phyloP scores from a whole-genome alignment of 2,113 vertebrate species.

The Onychostruthus taczanowskii region DNA sequence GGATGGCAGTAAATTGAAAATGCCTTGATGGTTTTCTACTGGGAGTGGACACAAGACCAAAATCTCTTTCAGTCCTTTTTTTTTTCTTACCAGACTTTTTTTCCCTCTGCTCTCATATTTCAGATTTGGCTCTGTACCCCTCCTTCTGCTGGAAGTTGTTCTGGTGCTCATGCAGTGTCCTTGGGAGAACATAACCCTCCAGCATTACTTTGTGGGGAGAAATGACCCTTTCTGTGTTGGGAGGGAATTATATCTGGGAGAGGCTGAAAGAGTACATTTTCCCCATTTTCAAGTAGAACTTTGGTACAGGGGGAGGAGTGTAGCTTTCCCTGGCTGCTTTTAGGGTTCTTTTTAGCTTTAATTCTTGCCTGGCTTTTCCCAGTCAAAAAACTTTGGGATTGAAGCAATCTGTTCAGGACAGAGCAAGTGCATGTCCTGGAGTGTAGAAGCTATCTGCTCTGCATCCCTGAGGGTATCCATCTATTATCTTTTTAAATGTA shows the following conservation, averaged over 20 bases:
- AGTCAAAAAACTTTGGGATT: neutral
- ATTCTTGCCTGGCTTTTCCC: neutral
- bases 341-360: neutral
- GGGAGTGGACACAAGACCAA: neutral
- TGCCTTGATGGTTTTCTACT: neutral
- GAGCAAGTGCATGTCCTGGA: neutral
- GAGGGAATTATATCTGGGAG: neutral
- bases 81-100: neutral
- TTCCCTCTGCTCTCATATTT: neutral
- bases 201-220: fast-evolving
- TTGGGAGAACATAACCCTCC: neutral
- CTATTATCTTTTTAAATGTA: neutral
- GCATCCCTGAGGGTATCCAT: neutral
- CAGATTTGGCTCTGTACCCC: neutral
- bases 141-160: neutral
- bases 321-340: neutral
- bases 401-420: neutral
- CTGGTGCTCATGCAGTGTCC: neutral
- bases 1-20: neutral
- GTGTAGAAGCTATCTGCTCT: neutral
- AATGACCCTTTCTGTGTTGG: neutral
- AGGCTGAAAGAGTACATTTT: neutral
- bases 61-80: neutral
- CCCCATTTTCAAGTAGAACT: neutral
- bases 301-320: neutral